Base-by-base conservation (phyloP, 2,888 invertebrate genomes). In the Dinocampus coccinellae region DNA sequence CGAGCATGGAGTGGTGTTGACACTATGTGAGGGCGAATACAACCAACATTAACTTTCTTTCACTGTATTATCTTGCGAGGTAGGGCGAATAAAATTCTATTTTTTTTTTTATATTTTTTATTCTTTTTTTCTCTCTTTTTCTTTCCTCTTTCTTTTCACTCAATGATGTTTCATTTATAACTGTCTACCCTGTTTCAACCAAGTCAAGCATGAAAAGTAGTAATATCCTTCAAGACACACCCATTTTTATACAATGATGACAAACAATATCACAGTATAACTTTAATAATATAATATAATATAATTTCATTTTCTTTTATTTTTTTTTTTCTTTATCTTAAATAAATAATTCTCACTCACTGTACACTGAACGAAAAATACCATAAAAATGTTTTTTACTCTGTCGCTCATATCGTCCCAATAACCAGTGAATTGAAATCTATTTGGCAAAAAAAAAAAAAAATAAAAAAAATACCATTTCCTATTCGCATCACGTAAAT, bases 201-300 rank as follows among this genome's bases (percentile, higher is more conserved):
- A 73, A 77, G 69, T 70, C 73, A 69, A 77, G 74, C 76, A 75
- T 76, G 71, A 77, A 77, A 72, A 77, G 61, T 70, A n/a, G 65
- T 76, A 74, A 77, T 73, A 33, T 61, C 58, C 39, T 63, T 47
- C 20, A 6, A 58, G 61, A 34, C 61, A 61, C 61, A 36, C 61
- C 61, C 61, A 61, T 61, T 61, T 61, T 34, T 36, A 39, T 39
- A 9, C 13, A 22, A 36, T 20, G 24, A 34, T 39, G 39, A 61
- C 36, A 26, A 36, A 60, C n/a, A 16, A 3, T 13, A 36, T 39
- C 34, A 22, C 13, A 53, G 36, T 53, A 33, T 20, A 3, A 33
- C 33, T 47, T n/a, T 47, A 9, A 10, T 7, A 16, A 3, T 47
- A 47, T 47, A 16, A 47, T 47, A 10, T 7, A 16, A 3, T 47